Conservation (phyloP, 2,797 vertebrate species). For the Falco naumanni region DNA sequence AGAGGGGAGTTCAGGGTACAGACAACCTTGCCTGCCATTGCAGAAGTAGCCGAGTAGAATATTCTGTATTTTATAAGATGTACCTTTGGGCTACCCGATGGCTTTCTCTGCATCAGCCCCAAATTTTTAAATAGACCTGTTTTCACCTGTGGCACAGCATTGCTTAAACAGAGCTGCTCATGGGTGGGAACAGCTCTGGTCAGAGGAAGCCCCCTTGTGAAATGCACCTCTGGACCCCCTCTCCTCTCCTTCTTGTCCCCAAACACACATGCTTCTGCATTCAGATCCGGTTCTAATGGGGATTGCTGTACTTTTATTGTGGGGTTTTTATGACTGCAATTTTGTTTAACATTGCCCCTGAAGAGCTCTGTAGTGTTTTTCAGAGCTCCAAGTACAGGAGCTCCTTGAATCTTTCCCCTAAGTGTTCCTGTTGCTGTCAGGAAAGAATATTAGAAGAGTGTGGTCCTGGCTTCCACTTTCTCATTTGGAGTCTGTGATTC, state of each 20-base stretch:
- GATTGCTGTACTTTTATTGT: background rate
- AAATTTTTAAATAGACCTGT: background rate
- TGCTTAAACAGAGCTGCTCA: background rate
- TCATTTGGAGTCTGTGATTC: constrained; percentile 54
- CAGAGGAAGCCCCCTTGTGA: background rate
- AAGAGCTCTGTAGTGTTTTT: constrained; percentile 11
- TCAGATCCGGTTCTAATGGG: background rate
- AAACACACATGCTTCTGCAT: background rate
- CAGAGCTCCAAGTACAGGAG: constrained; percentile 11
- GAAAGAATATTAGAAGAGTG: constrained; percentile 22
- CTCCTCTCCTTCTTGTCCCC: background rate
- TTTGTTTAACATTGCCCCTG: background rate
- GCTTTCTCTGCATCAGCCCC: background rate
- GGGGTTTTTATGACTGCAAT: background rate
- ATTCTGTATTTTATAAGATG: background rate
- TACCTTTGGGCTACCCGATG: background rate
- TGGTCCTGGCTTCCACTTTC: constrained; percentile 24
- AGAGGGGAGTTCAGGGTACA: background rate
- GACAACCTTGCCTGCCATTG: background rate
- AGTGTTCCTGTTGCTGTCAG: background rate
- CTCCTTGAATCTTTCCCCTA: constrained; percentile 36
- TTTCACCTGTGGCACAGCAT: background rate
- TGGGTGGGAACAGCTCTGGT: background rate
- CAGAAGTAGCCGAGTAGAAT: background rate
- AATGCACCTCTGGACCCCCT: background rate